Evolutionary conservation across 2,888 invertebrate genomes (phyloP), one percentile per base, ranked within the genome.

Genomic region (Polydrusus tereticollis): DNA sequence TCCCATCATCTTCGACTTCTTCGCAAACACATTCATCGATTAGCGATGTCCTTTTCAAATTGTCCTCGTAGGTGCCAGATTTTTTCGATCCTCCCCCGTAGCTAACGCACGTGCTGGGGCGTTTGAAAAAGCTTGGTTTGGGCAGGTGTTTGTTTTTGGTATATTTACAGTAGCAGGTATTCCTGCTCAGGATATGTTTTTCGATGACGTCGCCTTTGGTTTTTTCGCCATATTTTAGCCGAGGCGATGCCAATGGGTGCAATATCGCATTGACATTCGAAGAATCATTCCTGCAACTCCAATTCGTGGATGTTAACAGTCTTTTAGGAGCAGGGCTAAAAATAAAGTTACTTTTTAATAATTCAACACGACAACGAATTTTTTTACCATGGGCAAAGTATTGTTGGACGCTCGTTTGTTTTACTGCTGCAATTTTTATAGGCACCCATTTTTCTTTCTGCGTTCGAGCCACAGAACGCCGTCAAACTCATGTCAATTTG

Each of bases 241-340:
- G 33, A 4, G 72, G 73, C 2, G 67, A 68, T 5, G 52, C 33
- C 18, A 47, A 33, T 8, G 77, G 76, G 12, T 78, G 76, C 20
- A 78, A 65, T 55, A 77, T 58, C 0, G 76, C 76, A 33, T 73
- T 75, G 0, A 79, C 45, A 18, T 74, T 77, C 1, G 77, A 73
- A 1, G 79, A 79, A 69, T 79, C 77, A 29, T 79, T 79, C 71
- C 79, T 55, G 1, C 50, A 71, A 7, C 36, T 47, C 78, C 78
- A 78, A 14, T 69, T 75, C 3, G 68, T 64, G 3, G 72, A 74
- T 2, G 72, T 71, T 36, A 74, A n/a, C 6, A 72, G 45, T 20
- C 59, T 71, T 36, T 74, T 74, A 23, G 74, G 71, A 3, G 47
- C 50, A 14, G 69, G 69, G 41, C 73, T 72, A 29, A 41, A 55